These are phyloP conservation scores for Fregetta grallaria DNA, from an alignment of 2,113 vertebrate species.

Conservation along the genomic window DNA sequence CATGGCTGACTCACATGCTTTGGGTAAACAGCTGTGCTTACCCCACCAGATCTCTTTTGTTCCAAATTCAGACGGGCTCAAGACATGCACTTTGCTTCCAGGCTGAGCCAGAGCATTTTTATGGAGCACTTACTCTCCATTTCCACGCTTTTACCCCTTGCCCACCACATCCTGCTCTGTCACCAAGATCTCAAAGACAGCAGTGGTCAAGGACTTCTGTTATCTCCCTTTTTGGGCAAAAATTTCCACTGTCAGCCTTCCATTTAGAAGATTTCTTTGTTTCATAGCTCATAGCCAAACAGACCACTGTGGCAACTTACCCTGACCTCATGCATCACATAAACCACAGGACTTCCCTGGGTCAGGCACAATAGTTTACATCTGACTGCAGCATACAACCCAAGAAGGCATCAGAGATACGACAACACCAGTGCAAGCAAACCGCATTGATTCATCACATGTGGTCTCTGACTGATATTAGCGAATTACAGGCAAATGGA, in stretches of 20 bases:
- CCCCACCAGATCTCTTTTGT: background rate
- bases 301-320: background rate
- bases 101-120: accelerated
- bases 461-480: background rate
- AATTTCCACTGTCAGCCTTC: background rate
- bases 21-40: background rate
- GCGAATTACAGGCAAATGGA: background rate
- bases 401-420: background rate
- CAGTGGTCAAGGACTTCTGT: background rate
- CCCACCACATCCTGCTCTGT: background rate
- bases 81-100: background rate
- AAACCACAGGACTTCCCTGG: background rate
- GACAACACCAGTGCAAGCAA: background rate
- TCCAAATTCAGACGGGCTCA: background rate
- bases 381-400: too few species aligned
- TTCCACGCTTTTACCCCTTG: background rate
- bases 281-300: background rate
- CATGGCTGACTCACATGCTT: background rate
- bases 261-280: background rate
- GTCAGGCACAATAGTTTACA: background rate
- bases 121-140: background rate
- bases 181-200: background rate
- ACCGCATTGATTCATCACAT: background rate
- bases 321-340: background rate
- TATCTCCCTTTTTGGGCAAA: background rate